Evolutionary conservation across 1,140 invertebrate species (phyloP).

Genomic region (Drosophila sp.): DNA sequence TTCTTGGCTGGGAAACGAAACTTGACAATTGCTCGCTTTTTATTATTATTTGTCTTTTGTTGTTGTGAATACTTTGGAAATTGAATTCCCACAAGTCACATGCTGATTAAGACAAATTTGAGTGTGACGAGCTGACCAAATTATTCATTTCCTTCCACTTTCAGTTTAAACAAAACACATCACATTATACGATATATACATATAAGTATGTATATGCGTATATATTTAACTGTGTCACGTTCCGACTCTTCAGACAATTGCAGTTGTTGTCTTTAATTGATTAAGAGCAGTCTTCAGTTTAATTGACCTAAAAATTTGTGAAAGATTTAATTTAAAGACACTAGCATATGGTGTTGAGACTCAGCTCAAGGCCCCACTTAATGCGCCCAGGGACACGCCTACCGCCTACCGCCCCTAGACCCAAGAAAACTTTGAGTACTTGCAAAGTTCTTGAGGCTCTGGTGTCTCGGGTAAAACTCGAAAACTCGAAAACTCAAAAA

Average conservation of each 20-base stretch:
- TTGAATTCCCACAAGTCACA: conserved; percentile 26
- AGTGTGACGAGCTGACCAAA: conserved; percentile 50
- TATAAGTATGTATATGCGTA: too few relatives aligned
- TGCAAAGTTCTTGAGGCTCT: conserved; percentile 30
- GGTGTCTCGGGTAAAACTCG: conserved; percentile 38
- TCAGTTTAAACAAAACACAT: conserved; percentile 27
- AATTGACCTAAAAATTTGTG: conserved; percentile 70
- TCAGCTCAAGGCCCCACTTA: conserved; percentile 23
- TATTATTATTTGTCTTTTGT: conserved; percentile 11
- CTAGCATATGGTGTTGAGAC: conserved; percentile 11
- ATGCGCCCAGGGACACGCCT: conserved; percentile 19
- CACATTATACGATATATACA: too few relatives aligned
- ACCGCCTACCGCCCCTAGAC: too few relatives aligned
- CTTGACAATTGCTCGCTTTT: not conserved
- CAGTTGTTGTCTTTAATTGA: conserved; percentile 66
- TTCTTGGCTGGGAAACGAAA: conserved; percentile 6
- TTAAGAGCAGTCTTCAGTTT: conserved; percentile 68
- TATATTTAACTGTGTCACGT: conserved; percentile 45
- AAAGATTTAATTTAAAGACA: conserved; percentile 56
- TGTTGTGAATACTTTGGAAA: conserved; percentile 7
- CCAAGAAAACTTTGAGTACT: conserved; percentile 37
- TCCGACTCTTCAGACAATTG: conserved; percentile 69
- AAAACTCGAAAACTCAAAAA: conserved; percentile 68
- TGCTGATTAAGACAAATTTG: conserved; percentile 73
- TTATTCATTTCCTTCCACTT: conserved; percentile 73